Conservation (phyloP, 2,797 vertebrate genomes). For the Ceryle rudis region DNA sequence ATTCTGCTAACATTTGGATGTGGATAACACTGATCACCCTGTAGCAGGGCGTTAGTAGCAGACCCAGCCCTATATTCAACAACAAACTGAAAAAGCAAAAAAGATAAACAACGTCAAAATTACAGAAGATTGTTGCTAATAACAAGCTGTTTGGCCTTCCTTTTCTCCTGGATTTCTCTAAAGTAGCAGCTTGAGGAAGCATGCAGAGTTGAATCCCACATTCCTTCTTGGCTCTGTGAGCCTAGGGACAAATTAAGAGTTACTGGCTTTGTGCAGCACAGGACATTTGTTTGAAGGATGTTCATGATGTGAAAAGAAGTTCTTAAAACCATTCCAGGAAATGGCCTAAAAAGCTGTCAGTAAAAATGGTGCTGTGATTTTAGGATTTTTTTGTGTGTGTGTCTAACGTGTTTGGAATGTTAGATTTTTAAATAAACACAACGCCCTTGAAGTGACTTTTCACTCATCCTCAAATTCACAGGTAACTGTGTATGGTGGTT, state of each 20-base stretch:
- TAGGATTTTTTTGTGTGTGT: background rate
- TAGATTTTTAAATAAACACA: background rate
- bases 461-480: background rate
- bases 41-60: background rate
- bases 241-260: background rate
- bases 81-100: background rate
- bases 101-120: background rate
- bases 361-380: background rate
- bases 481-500: background rate
- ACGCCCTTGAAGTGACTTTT: background rate
- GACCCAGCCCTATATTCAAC: background rate
- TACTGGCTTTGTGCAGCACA: background rate
- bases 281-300: background rate
- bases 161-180: background rate
- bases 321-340: background rate
- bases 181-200: background rate
- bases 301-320: background rate
- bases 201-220: background rate
- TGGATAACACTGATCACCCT: background rate
- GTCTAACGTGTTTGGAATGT: background rate
- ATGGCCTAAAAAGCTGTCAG: background rate
- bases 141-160: background rate
- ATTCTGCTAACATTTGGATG: background rate
- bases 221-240: background rate
- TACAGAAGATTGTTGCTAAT: background rate